Evolutionary conservation across 2,113 vertebrate species (phyloP).

Genomic region (Myotis brandtii): DNA sequence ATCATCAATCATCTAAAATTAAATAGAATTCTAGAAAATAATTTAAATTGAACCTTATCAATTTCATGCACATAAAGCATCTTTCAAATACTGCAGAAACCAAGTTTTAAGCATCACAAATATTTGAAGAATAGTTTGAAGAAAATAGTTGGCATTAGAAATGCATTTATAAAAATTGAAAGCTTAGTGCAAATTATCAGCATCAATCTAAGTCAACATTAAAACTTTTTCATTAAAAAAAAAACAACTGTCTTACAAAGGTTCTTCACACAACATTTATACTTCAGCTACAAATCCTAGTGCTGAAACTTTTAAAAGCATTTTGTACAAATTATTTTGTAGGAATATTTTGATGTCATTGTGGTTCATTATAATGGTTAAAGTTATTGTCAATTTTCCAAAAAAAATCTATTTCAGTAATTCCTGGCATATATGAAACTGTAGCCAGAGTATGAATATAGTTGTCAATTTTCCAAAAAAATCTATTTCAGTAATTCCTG

Average conservation of each 20-base stretch:
- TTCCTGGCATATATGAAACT: conserved; percentile 49
- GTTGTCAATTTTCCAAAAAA: conserved; percentile 33
- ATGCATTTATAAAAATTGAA: not conserved
- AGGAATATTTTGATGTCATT: conserved; percentile 51
- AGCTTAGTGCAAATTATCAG: not conserved
- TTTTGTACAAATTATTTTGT: conserved; percentile 52
- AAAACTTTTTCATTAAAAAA: too few species aligned
- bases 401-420: conserved; percentile 42
- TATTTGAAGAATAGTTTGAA: conserved; percentile 14
- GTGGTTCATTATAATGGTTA: conserved; percentile 43
- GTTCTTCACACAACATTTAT: not conserved
- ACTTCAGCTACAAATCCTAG: not conserved
- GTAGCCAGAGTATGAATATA: conserved; percentile 20
- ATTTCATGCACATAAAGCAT: not conserved
- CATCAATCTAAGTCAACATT: not conserved
- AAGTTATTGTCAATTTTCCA: conserved; percentile 26
- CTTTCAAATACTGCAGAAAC: conserved; percentile 1
- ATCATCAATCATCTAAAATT: conserved; percentile 10
- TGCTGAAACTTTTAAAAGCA: conserved; percentile 22
- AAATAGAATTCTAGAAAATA: conserved; percentile 14
- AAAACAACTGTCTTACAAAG: not conserved
- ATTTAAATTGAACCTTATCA: not conserved
- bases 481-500: conserved; percentile 48
- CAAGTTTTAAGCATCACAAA: conserved; percentile 1
- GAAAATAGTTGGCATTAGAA: not conserved